Conservation (phyloP, 2,113 vertebrate species). For the Antennarius striatus region DNA sequence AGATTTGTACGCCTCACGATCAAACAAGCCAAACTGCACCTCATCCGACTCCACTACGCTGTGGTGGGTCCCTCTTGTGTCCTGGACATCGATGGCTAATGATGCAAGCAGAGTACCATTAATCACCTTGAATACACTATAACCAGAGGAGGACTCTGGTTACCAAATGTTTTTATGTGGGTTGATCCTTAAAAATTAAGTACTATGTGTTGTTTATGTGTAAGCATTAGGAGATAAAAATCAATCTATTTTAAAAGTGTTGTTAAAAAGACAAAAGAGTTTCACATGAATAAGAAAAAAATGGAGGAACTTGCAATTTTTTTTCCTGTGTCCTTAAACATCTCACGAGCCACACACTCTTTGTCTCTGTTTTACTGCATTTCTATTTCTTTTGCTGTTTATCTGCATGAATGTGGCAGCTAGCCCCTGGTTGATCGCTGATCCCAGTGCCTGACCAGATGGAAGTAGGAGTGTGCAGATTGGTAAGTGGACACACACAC, state of each 20-base stretch:
- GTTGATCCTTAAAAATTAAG: too few species aligned
- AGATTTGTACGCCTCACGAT: slow-evolving; percentile 7
- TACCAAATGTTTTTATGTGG: too few species aligned
- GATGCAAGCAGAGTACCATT: too few species aligned
- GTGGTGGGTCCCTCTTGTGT: not conserved
- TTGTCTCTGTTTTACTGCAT: not conserved
- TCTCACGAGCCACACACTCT: not conserved
- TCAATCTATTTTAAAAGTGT: too few species aligned
- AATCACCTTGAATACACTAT: too few species aligned
- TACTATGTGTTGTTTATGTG: too few species aligned
- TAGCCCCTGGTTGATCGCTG: slow-evolving; percentile 4
- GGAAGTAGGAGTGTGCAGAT: slow-evolving; percentile 64
- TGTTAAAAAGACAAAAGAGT: too few species aligned
- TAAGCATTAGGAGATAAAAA: too few species aligned
- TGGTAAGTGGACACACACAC: slow-evolving; percentile 9
- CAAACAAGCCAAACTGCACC: not conserved
- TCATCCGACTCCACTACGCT: too few species aligned
- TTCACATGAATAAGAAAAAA: too few species aligned
- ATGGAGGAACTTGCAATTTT: too few species aligned
- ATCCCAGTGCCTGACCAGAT: slow-evolving; percentile 57
- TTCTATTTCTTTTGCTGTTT: slow-evolving; percentile 1
- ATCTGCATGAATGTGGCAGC: slow-evolving; percentile 19
- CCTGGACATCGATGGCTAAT: slow-evolving; percentile 4
- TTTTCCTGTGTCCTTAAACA: not conserved
- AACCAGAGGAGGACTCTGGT: too few species aligned